Evolutionary conservation across 2,888 invertebrate genomes (phyloP), one percentile per base, ranked within the genome.

Genomic region (Halictus quadricinctus): DNA sequence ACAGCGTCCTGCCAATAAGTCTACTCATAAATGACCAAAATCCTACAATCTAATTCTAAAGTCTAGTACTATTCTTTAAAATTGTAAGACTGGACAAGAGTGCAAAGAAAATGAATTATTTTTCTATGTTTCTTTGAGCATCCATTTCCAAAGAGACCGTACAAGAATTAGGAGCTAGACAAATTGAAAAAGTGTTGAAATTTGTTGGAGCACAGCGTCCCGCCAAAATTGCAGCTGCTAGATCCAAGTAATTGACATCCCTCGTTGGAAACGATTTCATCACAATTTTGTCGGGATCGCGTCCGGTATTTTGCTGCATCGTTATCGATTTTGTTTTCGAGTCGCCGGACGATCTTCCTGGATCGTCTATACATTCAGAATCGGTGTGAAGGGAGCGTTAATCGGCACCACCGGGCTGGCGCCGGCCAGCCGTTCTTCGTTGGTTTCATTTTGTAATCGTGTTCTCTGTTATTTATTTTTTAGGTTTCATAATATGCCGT

Each of bases 401-500:
- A n/a, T 21, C 18, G 43, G 4, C 46, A 58, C 0, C 48, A 7
- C 13, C 43, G 29, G 21, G 76, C 46, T 80, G 80, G 80, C 80
- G 5, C 36, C 60, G 25, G 36, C 66, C 76, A 76, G 54, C 74
- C 80, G 60, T 80, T 66, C 74, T 69, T 70, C 74, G 76, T 81
- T 76, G 82, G 75, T 90, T 86, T 88, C 88, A 86, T 81, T 92
- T 70, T 92, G 91, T 94, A 94, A 93, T 92, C 87, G 90, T 91
- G 87, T 93, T 88, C 91, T 92, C 93, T 92, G 93, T 92, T 93
- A 93, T 92, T 94, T 93, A 92, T 91, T 93, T 94, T 94, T 94
- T 94, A 94, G 94, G 94, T 94, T 94, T 94, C 94, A 93, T 94
- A 94, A 93, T 94, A 93, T 94, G 93, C 92, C 94, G 93, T 93